Conservation (phyloP, 2,797 vertebrate genomes). For the Rhinella marina region DNA sequence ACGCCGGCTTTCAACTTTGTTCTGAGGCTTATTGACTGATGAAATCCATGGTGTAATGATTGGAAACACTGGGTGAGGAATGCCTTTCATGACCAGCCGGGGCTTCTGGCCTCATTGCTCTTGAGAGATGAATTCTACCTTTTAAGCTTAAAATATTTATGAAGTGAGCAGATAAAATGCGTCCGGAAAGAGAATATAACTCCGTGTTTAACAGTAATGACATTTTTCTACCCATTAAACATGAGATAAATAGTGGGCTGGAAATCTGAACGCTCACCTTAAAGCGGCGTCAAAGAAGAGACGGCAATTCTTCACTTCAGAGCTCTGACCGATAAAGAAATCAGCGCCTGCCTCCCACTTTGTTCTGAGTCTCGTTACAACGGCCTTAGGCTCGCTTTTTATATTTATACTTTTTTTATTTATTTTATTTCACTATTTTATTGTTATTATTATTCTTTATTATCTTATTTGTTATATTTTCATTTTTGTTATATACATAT, state of each 20-base stretch:
- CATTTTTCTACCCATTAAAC: conserved; percentile 56
- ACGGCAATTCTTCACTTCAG: conserved; percentile 36
- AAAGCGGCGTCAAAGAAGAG: conserved; percentile 18
- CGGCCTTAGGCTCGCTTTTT: background rate
- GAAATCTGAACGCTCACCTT: conserved; percentile 23
- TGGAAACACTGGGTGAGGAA: conserved; percentile 27
- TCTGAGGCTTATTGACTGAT: conserved; percentile 54
- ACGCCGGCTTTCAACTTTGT: conserved; percentile 46
- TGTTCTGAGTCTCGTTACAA: background rate
- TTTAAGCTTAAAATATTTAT: conserved; percentile 62
- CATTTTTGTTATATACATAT: conserved; percentile 61
- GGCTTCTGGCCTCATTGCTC: conserved; percentile 52
- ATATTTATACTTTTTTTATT: too few species aligned
- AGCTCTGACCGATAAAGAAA: background rate
- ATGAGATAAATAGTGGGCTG: conserved; percentile 50
- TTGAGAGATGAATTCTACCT: conserved; percentile 57
- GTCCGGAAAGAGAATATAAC: conserved; percentile 39
- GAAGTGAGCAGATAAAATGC: conserved; percentile 54
- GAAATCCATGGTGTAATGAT: conserved; percentile 56
- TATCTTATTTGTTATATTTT: background rate
- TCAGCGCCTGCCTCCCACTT: background rate
- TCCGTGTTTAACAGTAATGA: conserved; percentile 52
- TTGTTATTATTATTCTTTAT: too few species aligned
- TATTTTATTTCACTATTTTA: too few species aligned
- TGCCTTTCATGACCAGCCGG: conserved; percentile 39